Conservation (phyloP, 2,797 vertebrate genomes). For the Menidia menidia region DNA sequence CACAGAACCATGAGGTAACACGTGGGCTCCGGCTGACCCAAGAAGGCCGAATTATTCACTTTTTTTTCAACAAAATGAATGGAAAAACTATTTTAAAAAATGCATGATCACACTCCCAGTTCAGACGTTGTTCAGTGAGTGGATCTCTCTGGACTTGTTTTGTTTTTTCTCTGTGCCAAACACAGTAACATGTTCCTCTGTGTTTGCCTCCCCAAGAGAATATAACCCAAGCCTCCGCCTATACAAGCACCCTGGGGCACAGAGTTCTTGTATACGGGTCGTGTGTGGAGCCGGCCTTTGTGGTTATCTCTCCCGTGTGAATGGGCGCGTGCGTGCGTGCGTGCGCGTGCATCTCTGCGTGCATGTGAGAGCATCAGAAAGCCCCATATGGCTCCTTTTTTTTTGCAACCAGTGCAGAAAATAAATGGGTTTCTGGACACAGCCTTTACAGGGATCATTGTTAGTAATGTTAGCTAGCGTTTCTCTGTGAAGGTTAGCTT, state of each 20-base stretch:
- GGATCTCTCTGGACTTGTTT: conserved; percentile 44
- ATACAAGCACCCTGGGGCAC: conserved; percentile 69
- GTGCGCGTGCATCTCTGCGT: conserved; percentile 43
- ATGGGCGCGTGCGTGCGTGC: conserved; percentile 11
- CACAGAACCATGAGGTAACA: conserved; percentile 90
- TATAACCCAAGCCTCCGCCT: conserved; percentile 69
- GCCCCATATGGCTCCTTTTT: conserved; percentile 28
- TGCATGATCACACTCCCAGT: conserved; percentile 2
- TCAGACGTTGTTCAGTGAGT: conserved; percentile 17
- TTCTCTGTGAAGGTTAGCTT: conserved; percentile 45
- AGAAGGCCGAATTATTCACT: conserved; percentile 4
- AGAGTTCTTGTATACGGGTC: conserved; percentile 74
- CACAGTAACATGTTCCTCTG: conserved; percentile 74
- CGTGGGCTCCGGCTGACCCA: conserved; percentile 1
- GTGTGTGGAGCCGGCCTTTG: conserved; percentile 58
- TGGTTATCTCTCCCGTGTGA: conserved; percentile 35
- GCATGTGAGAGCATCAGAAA: conserved; percentile 55
- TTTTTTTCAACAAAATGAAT: not conserved
- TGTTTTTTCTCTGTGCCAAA: conserved; percentile 60
- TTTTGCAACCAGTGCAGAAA: conserved; percentile 43
- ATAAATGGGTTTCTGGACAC: conserved; percentile 26
- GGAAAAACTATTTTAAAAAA: conserved; percentile 14
- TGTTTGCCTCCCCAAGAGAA: conserved; percentile 74
- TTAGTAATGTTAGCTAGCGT: conserved; percentile 44
- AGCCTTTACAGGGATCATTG: conserved; percentile 9